phyloP scores from a whole-genome alignment of 2,113 vertebrate species.

The Aramus guarauna region DNA sequence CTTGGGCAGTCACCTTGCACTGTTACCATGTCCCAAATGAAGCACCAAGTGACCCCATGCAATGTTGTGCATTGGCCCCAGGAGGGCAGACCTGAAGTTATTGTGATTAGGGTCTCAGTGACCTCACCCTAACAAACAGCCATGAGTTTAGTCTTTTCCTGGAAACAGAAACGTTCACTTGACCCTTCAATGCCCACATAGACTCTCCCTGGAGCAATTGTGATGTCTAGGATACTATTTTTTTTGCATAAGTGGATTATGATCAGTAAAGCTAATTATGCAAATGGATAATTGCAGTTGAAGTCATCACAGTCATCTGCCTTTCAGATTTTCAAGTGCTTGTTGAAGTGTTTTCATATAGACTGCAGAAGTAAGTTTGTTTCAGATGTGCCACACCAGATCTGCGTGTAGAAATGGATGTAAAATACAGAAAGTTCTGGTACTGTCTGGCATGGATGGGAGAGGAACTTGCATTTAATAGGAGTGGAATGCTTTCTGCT shows the following conservation, averaged over 20 bases:
- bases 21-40: neutral
- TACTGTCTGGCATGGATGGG: neutral
- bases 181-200: neutral
- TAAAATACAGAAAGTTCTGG: neutral
- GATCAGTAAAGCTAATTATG: neutral
- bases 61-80: fast-evolving
- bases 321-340: neutral
- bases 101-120: neutral
- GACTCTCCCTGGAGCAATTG: neutral
- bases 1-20: neutral
- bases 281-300: neutral
- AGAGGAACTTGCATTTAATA: neutral
- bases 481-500: neutral
- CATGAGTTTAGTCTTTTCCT: neutral
- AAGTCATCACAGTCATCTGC: neutral
- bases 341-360: neutral
- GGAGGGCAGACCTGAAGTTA: neutral
- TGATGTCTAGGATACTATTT: neutral
- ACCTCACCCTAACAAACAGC: neutral
- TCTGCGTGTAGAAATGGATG: neutral
- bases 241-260: neutral
- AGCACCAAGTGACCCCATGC: neutral
- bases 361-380: neutral
- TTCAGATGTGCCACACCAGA: neutral
- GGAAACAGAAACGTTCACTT: neutral